Evolutionary conservation across 2,797 vertebrate species (phyloP).

Genomic region (Sebastes glaucus): DNA sequence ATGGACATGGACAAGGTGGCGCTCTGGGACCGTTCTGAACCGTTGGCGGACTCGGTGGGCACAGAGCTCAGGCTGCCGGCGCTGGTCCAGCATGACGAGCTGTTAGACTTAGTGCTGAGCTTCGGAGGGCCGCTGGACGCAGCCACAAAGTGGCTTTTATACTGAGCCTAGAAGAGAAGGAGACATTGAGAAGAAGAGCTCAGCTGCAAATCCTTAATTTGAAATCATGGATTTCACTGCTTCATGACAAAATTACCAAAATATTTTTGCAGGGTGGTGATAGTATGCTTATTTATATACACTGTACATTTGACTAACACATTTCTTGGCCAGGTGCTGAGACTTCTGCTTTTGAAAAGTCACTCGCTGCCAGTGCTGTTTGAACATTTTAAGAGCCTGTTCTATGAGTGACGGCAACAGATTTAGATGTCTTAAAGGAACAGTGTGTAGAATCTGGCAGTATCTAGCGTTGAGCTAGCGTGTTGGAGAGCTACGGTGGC

Average conservation of each 20-base stretch:
- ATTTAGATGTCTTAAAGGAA: background rate
- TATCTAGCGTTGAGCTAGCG: no score
- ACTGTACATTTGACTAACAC: background rate
- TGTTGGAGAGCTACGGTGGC: no score
- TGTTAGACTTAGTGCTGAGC: constrained; percentile 87
- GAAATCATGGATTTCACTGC: background rate
- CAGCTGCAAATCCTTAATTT: background rate
- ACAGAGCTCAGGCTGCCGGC: constrained; percentile 96
- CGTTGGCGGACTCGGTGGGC: constrained; percentile 83
- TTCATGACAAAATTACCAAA: background rate
- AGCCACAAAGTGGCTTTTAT: constrained; percentile 97
- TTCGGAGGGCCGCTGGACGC: constrained; percentile 93
- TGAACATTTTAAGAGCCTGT: background rate
- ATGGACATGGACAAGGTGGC: constrained; percentile 61
- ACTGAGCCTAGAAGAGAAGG: constrained; percentile 87
- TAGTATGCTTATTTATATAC: background rate
- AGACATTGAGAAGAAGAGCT: constrained; percentile 13
- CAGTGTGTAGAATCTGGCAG: no score
- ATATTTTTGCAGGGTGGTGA: background rate
- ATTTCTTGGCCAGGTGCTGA: background rate
- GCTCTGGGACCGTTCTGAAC: constrained; percentile 73
- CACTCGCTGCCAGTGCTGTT: background rate
- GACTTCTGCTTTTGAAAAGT: background rate
- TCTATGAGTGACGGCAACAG: background rate
- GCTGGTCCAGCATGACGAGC: constrained; percentile 94